Evolutionary conservation across 2,888 invertebrate species (phyloP), one percentile per base, ranked within the genome.

Genomic region (Gastracanthus pulcherrimus): DNA sequence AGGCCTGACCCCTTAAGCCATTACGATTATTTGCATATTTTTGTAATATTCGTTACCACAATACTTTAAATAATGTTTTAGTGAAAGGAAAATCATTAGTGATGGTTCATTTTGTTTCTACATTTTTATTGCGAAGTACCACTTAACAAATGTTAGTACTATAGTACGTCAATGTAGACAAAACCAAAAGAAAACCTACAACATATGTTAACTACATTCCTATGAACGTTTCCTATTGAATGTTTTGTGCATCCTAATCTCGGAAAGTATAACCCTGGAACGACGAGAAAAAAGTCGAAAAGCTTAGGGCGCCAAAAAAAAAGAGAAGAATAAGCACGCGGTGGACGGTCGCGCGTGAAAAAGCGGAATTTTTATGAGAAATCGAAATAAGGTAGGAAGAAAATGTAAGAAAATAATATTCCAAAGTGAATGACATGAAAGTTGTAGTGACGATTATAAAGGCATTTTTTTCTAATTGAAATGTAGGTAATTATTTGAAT

Each of bases 311-410:
- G 34, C 6, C 31, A 13, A 38, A 60, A 72, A 62, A 34, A 23
- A 55, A 23, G 26, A 55, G 13, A 2, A 19, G 11, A 26, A 11
- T 1, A 9, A 55, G 19, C 19, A 7, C 0, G 1, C 19, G 19
- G 19, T 16, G 51, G 51, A 16, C 19, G 51, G 23, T 19, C 51
- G 3, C 13, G 55, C 2, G 55, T 19, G 55, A 55, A 55, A 51
- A 51, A 23, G 31, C 5, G 19, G 45, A 62, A 74, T 74, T 41
- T 74, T 74, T 48, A 23, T 23, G 62, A 23, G 23, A 48, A 34
- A 45, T 41, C 34, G 26, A 3, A 31, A 55, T 13, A n/a, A 19
- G 3, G 19, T 16, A 23, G 23, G 6, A 26, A 45, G 45, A 9
- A 55, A 55, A 11, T 23, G 23, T 4, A n/a, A 23, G 55, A 55